These are phyloP conservation scores for Oreocharis arfaki DNA, from an alignment of 2,113 vertebrate species.

Conservation along the genomic window DNA sequence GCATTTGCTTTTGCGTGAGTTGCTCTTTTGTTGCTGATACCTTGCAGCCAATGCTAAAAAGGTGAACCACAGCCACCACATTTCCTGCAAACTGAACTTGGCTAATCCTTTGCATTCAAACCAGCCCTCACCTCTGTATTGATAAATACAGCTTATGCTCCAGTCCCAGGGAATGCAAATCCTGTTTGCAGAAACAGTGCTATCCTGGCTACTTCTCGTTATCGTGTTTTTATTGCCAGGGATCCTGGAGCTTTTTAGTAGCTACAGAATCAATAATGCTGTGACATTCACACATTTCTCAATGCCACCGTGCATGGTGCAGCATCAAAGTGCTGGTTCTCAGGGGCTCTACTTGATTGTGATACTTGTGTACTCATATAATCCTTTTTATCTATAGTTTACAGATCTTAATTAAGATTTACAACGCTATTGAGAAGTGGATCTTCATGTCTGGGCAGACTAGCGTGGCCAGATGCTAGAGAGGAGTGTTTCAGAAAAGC, in stretches of 20 bases:
- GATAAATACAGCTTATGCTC: background rate
- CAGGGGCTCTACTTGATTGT: background rate
- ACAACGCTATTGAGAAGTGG: background rate
- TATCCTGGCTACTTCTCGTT: conserved; percentile 32
- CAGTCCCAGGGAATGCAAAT: conserved; percentile 22
- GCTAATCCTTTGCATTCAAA: conserved; percentile 5
- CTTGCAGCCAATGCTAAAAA: background rate
- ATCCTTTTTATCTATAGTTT: conserved; percentile 15
- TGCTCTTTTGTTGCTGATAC: background rate
- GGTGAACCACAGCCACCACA: background rate
- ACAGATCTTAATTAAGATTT: conserved; percentile 49
- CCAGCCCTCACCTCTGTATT: background rate
- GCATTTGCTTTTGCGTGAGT: background rate
- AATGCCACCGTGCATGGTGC: background rate
- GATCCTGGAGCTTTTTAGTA: conserved; percentile 23
- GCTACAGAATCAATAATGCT: conserved; percentile 42
- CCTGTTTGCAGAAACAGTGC: conserved; percentile 15
- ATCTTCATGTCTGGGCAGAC: background rate
- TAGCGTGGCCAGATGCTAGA: background rate
- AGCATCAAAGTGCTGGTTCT: background rate
- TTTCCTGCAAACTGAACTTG: background rate
- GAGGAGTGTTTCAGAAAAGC: background rate
- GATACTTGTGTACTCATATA: background rate
- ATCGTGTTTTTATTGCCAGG: conserved; percentile 33
- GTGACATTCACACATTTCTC: conserved; percentile 30